Evolutionary conservation across 2,888 invertebrate genomes (phyloP).

Genomic region (Lutraria lutraria): DNA sequence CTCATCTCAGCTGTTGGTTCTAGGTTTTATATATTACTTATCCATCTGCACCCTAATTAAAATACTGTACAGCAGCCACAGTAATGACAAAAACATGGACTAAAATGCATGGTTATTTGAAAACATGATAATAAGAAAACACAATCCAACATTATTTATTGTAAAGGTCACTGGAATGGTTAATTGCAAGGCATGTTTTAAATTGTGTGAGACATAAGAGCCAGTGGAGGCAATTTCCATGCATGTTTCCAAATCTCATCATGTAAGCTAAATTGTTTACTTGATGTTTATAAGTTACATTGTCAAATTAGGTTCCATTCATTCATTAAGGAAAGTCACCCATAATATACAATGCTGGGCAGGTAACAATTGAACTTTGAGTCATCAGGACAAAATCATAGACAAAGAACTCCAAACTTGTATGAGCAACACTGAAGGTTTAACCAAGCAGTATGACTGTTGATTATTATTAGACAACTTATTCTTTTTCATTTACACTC

Average conservation of each 20-base stretch:
- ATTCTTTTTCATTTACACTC: neutral
- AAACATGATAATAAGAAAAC: constrained; percentile 20
- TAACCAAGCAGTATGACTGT: no score
- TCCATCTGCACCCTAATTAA: constrained; percentile 13
- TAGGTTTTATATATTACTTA: neutral
- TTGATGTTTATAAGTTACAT: neutral
- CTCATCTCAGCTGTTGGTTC: constrained; percentile 31
- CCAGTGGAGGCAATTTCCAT: neutral
- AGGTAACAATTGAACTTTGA: no score
- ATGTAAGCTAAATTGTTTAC: neutral
- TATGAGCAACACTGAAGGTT: no score
- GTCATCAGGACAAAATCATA: no score
- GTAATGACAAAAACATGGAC: constrained; percentile 33
- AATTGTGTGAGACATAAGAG: neutral
- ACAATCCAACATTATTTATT: neutral
- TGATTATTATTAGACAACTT: neutral
- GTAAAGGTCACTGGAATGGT: constrained; percentile 7
- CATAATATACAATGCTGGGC: no score
- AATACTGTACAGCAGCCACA: neutral
- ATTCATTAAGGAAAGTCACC: no score
- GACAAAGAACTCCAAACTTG: no score
- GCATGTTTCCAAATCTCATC: neutral
- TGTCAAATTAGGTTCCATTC: neutral
- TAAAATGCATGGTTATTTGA: constrained; percentile 6
- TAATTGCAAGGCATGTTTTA: constrained; percentile 19